Evolutionary conservation across 2,113 vertebrate genomes (phyloP), one percentile per base, ranked within the genome.

Genomic region (Polyodon spathula): DNA sequence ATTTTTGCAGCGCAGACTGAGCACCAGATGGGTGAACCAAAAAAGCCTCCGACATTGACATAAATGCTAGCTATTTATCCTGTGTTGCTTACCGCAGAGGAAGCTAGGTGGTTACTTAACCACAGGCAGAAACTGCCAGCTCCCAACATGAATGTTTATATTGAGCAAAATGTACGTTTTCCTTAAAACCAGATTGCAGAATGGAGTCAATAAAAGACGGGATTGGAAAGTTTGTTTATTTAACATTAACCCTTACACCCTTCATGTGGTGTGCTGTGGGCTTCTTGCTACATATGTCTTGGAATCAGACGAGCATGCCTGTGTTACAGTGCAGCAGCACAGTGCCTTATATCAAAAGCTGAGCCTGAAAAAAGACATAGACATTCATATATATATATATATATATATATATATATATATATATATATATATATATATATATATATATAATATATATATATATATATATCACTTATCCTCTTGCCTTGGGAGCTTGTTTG

Each of bases 1-100:
- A 50, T 77, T 82, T 80, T 80, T 73, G 2, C 84, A 55, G 79
- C 70, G 76, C 83, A 86, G 84, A 75, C 80, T 83, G 81, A 60
- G 61, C 39, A 72, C 80, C 85, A 88, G 84, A 86, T 87, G 85
- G 84, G 73, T 48, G 63, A 75, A 73, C 63, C 76, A 63, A 65
- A 71, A 65, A 63, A 72, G 68, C 71, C 72, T 76, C 77, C 73
- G 69, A 78, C 69, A 3, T 79, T 80, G 63, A 65, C 63, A 71
- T 69, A 59, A 64, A 41, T 68, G 65, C 67, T 63, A 57, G 66
- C 40, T 63, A 60, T 62, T 63, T 50, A 59, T 42, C 76, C 75
- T 42, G 71, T 46, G 58, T 69, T 63, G 65, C 62, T 42, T 69
- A 60, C 71, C 64, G 60, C 56, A 59, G 54, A 68, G 77, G 81